These are phyloP conservation scores for Megathymus violae DNA, from an alignment of 1,140 invertebrate species.

Conservation along the genomic window DNA sequence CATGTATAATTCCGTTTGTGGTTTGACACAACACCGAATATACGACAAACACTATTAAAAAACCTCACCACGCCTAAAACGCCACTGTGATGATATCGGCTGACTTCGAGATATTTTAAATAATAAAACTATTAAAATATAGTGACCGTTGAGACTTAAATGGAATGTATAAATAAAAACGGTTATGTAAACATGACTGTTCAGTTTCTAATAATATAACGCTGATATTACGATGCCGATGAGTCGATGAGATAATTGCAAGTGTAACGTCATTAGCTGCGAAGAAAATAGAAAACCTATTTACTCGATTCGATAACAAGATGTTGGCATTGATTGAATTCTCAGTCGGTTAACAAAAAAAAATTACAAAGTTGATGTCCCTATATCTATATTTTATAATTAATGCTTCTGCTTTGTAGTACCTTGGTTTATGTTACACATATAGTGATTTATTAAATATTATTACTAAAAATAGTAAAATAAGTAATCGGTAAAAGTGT, in stretches of 20 bases:
- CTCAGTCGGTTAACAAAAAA: conserved; percentile 4
- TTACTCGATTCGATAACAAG: conserved; percentile 11
- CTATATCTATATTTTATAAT: too few species aligned
- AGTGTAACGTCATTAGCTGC: conserved; percentile 15
- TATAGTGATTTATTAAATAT: too few species aligned
- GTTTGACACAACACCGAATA: background rate
- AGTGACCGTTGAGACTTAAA: conserved; percentile 6
- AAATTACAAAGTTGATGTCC: too few species aligned
- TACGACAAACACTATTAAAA: conserved; percentile 4
- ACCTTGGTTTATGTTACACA: too few species aligned
- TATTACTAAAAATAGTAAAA: too few species aligned
- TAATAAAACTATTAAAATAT: conserved; percentile 12
- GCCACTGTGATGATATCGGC: background rate
- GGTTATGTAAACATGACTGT: conserved; percentile 17
- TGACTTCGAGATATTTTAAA: conserved; percentile 18
- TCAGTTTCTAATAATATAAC: conserved; percentile 1
- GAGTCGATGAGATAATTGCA: conserved; percentile 17
- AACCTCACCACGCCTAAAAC: conserved; percentile 7
- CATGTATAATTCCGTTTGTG: background rate
- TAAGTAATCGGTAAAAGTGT: too few species aligned
- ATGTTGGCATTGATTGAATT: conserved; percentile 15
- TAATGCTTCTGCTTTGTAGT: too few species aligned
- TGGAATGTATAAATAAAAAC: conserved; percentile 11
- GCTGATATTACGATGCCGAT: conserved; percentile 9
- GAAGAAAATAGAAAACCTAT: conserved; percentile 26